These are phyloP conservation scores for Octomys mimax DNA, from an alignment of 2,797 vertebrate species.

Conservation along the genomic window DNA sequence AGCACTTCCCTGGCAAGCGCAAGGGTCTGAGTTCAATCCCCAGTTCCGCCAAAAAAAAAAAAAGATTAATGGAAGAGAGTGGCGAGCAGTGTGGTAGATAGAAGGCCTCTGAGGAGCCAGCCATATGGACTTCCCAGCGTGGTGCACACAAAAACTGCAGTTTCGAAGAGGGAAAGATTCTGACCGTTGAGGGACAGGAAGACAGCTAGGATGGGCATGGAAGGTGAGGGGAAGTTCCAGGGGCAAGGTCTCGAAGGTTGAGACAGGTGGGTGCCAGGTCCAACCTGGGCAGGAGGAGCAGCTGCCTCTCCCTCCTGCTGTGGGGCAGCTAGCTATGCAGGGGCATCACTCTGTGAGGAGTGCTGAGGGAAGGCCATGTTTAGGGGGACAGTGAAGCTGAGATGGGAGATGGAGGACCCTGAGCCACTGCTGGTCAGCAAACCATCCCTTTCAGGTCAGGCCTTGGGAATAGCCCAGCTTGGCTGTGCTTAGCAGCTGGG, in stretches of 20 bases:
- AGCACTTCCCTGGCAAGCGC: too few species aligned
- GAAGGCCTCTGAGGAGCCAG: not conserved
- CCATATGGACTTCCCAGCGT: accelerated
- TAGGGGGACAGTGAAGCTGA: constrained; percentile 44
- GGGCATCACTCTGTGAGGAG: not conserved
- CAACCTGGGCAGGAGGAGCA: not conserved
- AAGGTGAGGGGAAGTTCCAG: not conserved
- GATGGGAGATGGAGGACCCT: not conserved
- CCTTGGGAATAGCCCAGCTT: not conserved
- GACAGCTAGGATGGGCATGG: not conserved
- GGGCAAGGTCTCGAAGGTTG: not conserved
- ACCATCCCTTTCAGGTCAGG: not conserved
- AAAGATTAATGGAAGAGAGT: not conserved
- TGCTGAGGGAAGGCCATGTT: constrained; percentile 47
- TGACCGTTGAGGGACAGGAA: not conserved
- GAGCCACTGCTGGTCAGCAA: not conserved
- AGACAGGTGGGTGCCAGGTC: not conserved
- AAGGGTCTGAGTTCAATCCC: too few species aligned
- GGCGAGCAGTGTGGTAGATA: accelerated
- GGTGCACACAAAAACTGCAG: not conserved
- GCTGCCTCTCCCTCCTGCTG: not conserved
- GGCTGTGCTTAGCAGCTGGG: not conserved
- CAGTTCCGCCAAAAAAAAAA: not conserved
- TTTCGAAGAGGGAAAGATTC: not conserved
- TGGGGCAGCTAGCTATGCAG: not conserved